phyloP scores from a whole-genome alignment of 1,140 invertebrate species.

The Monochamus saltuarius region DNA sequence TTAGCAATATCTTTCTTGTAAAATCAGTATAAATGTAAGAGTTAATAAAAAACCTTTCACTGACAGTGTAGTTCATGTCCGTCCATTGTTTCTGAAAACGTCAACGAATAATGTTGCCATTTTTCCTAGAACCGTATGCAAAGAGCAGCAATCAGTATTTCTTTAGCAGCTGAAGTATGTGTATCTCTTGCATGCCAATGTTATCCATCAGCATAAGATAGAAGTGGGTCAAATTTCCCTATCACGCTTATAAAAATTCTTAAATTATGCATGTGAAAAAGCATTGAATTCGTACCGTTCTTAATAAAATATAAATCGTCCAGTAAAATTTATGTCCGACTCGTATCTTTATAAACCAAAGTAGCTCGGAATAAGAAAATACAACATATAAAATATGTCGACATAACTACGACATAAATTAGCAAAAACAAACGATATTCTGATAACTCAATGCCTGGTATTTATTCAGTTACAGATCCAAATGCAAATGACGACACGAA shows the following conservation, averaged over 20 bases:
- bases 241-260: conserved; percentile 6
- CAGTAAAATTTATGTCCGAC: conserved; percentile 24
- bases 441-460: conserved; percentile 38
- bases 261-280: conserved; percentile 12
- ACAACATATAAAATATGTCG: conserved; percentile 32
- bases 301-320: conserved; percentile 28
- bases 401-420: conserved; percentile 38
- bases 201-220: conserved; percentile 6
- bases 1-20: no score
- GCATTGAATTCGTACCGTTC: conserved; percentile 14
- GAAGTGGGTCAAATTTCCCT: conserved; percentile 17
- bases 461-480: conserved; percentile 34
- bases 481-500: conserved; percentile 39
- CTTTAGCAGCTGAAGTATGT: no score
- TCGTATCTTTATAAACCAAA: conserved; percentile 26
- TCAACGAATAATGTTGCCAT: no score
- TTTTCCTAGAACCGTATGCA: no score
- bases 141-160: no score
- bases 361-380: conserved; percentile 21
- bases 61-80: no score
- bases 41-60: no score
- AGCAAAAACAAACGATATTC: conserved; percentile 40
- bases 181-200: no score
- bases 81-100: no score
- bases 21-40: no score